Evolutionary conservation across 2,797 vertebrate genomes (phyloP).

Genomic region (Harpagifer antarcticus): DNA sequence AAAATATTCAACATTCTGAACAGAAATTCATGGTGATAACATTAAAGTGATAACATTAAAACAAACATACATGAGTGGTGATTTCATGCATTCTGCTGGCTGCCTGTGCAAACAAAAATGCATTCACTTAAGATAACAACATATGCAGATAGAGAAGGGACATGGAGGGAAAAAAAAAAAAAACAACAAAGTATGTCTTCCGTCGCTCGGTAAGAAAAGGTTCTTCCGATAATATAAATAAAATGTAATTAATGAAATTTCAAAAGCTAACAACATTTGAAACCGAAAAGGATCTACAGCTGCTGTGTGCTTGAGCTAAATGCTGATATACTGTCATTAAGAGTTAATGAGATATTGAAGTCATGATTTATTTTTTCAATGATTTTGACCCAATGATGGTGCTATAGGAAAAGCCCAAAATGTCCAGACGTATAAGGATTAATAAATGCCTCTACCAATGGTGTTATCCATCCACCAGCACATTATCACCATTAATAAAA

Average conservation of each 20-base stretch:
- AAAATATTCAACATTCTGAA: no score
- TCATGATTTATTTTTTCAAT: neutral
- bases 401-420: neutral
- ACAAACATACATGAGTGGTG: neutral
- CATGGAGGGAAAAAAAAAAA: no score
- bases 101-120: slow-evolving; percentile 13
- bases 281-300: neutral
- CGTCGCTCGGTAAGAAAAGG: no score
- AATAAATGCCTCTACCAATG: neutral
- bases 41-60: neutral
- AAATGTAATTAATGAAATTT: no score
- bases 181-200: no score
- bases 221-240: no score
- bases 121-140: no score
- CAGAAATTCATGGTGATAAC: neutral
- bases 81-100: neutral
- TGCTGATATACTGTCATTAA: neutral
- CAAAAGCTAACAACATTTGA: no score
- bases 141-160: no score
- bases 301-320: neutral
- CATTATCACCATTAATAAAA: no score
- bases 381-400: neutral
- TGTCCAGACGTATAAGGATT: neutral
- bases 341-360: neutral
- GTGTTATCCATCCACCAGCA: neutral